Base-by-base conservation (phyloP, 2,797 vertebrate species). In the Pantherophis vulpinus region DNA sequence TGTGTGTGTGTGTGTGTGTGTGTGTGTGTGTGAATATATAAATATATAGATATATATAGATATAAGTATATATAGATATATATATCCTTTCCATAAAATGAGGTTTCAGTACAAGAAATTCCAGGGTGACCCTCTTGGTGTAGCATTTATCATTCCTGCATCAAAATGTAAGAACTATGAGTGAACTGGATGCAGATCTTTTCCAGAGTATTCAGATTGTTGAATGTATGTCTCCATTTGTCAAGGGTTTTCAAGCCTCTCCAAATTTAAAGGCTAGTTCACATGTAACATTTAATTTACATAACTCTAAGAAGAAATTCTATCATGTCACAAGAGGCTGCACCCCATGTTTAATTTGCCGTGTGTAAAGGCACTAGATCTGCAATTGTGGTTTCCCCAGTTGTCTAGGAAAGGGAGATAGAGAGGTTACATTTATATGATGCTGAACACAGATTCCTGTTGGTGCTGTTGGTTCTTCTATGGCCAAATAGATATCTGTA, bases 61-160 rank as follows among this genome's bases (percentile, higher is more conserved):
- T 95, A 98, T 96, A 96, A 95, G 97, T 95, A 97, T 96, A 97
- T 96, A 98, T 97, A 97, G 97, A 97, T 97, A 96, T 98, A 98
- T 98, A 98, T 98, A 98, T 98, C 98, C 97, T 97, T 98, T 98
- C 97, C 98, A 98, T 96, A 98, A 97, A 98, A 98, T 90, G 97
- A 98, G 97, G 97, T 98, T 98, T 98, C 98, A 98, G 98, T 98
- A 98, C 97, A 98, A 98, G 98, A 98, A 98, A 97, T 97, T 98
- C 98, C 98, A 95, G 98, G 98, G 98, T 98, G 98, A 99, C 98
- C 98, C 98, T 98, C 97, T 97, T 96, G 97, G 96, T 96, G 95
- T 95, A 92, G 96, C 97, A 97, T 97, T 96, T 95, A 94, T 96
- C 95, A 97, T 95, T 95, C 93, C 93, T 94, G 91, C n/a, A 51